Evolutionary conservation across 2,113 vertebrate species (phyloP), one percentile per base, ranked within the genome.

Genomic region (Ctenomys sociabilis): DNA sequence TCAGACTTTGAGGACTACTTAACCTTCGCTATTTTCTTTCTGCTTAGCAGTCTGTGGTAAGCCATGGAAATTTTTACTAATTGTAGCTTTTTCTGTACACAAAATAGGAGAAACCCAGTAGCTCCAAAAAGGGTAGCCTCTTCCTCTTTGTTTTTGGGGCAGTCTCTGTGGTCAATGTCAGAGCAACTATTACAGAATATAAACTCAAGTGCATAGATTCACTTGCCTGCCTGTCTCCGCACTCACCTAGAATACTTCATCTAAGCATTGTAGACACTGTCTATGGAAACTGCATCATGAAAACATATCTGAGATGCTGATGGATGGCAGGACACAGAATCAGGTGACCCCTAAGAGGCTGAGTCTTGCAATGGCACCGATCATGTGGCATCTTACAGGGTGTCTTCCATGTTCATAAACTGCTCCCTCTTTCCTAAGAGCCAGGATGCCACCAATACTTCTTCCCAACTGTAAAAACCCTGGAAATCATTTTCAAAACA

Each of bases 1-100:
- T 85, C 73, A 24, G 45, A 92, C 35, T 93, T 95, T 92, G 91
- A 97, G 80, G n/a, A 93, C 68, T 91, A 61, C 57, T 96, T 94
- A 72, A 94, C 68, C 66, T 94, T 88, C 24, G 5, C 24, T 80
- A 24, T 93, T 86, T 63, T 89, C 54, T 85, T 95, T 96, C 87
- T 95, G 21, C 40, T 64, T 6, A 94, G 35, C 13, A 77, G 45
- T 63, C 28, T 92, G 54, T 68, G 9, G 43, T 24, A 93, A 61
- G 26, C 21, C 43, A 72, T 61, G n/a, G 66, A 78, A 17, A 45
- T 68, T 94, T 94, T 63, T 17, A 70, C 81, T 88, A 96, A 95
- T 78, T 94, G 11, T 75, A 73, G 40, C 22, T 6, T 95, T 93
- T 91, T 49, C 12, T 83, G 19, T 85, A 78, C 24, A 66, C 85